Evolutionary conservation across 2,113 vertebrate species (phyloP).

Genomic region (Phasianus colchicus): DNA sequence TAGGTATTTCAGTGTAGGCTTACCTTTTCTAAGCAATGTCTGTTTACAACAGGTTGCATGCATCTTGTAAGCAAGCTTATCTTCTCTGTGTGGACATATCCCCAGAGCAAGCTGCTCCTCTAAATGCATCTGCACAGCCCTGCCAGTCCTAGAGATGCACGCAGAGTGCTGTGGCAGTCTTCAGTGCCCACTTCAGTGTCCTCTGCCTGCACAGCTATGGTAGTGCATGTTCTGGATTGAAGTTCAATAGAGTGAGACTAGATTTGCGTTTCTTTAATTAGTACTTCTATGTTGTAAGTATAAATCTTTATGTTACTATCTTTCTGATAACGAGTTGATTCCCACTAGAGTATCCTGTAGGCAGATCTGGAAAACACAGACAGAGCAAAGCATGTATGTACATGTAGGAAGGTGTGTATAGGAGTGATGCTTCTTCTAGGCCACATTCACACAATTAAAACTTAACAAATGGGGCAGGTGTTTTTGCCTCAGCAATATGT

Average conservation of each 20-base stretch:
- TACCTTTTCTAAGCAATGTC: neutral
- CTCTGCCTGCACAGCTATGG: neutral
- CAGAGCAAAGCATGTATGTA: accelerated
- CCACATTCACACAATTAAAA: accelerated
- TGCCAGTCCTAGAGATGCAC: neutral
- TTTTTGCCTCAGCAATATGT: neutral
- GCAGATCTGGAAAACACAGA: neutral
- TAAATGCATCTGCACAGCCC: accelerated
- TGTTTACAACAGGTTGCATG: neutral
- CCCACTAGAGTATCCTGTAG: accelerated
- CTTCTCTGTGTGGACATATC: neutral
- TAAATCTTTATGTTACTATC: neutral
- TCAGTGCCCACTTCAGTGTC: neutral
- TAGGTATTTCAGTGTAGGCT: neutral
- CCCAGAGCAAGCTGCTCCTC: neutral
- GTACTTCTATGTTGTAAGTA: neutral
- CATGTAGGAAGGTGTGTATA: neutral
- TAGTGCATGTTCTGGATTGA: accelerated
- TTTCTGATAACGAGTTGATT: neutral
- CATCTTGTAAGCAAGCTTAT: neutral
- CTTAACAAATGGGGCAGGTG: accelerated
- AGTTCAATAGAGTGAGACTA: neutral
- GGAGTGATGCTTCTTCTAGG: neutral
- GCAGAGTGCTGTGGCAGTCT: neutral
- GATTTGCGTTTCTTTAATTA: neutral